These are phyloP conservation scores for Tauraco erythrolophus DNA, from an alignment of 2,113 vertebrate genomes.

Conservation along the genomic window DNA sequence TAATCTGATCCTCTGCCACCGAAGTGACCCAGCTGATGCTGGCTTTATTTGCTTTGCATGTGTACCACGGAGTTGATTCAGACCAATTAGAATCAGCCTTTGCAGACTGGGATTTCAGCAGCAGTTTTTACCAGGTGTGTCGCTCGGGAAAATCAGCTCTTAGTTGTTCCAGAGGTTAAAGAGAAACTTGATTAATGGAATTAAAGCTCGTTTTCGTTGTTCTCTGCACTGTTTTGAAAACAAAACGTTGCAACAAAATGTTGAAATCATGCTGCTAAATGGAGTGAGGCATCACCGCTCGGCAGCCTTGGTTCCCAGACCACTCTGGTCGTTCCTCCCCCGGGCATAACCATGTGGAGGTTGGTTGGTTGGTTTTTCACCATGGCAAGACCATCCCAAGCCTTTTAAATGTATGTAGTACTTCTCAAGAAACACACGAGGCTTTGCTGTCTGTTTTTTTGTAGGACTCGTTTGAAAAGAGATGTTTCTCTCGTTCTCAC, in stretches of 20 bases:
- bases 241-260: no score
- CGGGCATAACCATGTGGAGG: background rate
- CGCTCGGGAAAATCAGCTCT: background rate
- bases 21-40: background rate
- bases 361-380: background rate
- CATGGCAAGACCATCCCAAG: background rate
- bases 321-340: background rate
- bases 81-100: background rate
- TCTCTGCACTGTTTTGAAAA: background rate
- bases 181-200: background rate
- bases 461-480: background rate
- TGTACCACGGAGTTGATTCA: background rate
- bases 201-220: background rate
- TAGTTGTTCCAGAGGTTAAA: background rate
- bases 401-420: background rate
- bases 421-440: background rate
- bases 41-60: background rate
- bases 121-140: background rate
- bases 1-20: constrained; percentile 21
- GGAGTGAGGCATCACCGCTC: background rate
- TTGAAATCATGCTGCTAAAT: background rate
- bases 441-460: background rate
- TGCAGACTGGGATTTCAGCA: background rate
- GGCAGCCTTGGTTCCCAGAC: background rate
- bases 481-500: background rate